Base-by-base conservation (phyloP, 2,888 invertebrate genomes). In the Chloroclystis v-ata region DNA sequence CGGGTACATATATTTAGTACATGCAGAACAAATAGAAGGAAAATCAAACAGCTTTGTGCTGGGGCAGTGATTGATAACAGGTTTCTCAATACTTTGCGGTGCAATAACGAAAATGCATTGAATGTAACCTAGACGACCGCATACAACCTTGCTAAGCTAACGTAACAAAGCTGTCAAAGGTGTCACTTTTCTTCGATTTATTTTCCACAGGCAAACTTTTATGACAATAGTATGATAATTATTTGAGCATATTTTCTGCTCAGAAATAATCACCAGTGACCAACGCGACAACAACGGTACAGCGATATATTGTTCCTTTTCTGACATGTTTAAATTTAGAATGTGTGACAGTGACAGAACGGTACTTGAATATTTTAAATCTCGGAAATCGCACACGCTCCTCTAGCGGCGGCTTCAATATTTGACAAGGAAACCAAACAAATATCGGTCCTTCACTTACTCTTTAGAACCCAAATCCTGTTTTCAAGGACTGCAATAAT, bases 401-500 rank as follows among this genome's bases (percentile, higher is more conserved):
- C 16, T 30, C 25, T 26, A 14, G 33, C 25, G 13, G 26, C 6
- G 8, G 4, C 10, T 16, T 20, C 1, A 28, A 43, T 26, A 14
- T 28, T 28, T 14, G 35, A 11, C 13, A 35, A 37, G 43, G 25
- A 29, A 30, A 38, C 16, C 32, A 29, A 43, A 38, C 38, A 37
- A 26, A 30, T 41, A 24, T 26, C 7, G 39, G 39, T 43, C 53
- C 60, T 63, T 53, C 47, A 59, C 57, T 58, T 37, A 44, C 12
- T 26, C 38, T 29, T 59, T 63, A 63, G 63, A 73, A 53, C 48
- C 69, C 61, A 63, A 74, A 80, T 81, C 81, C 80, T 78, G 78
- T 79, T 78, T 75, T 75, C 72, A 81, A 82, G 82, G 79, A 78
- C 75, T 72, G 75, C 72, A 76, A 75, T 80, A 79, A 81, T 76